These are phyloP conservation scores for Halichoerus grypus DNA, from an alignment of 2,113 vertebrate genomes.

Conservation along the genomic window DNA sequence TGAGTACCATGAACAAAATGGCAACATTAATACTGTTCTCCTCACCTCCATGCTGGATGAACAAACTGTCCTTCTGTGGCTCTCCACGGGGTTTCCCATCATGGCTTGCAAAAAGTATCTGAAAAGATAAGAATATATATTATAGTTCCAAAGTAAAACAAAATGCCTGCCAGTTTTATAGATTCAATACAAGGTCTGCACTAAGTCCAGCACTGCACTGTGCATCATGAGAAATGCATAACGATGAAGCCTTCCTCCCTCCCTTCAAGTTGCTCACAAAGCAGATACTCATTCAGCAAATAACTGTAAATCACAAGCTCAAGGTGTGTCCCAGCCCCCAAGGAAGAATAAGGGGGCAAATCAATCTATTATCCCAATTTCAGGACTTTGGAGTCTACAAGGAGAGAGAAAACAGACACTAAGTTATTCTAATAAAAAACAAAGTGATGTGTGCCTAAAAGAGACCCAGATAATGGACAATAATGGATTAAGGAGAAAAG, in stretches of 20 bases:
- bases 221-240: neutral
- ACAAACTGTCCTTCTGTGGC: neutral
- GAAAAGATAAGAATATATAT: neutral
- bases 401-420: neutral
- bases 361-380: neutral
- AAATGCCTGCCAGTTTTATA: neutral
- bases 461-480: neutral
- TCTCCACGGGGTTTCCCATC: neutral
- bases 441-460: neutral
- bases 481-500: neutral
- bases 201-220: neutral
- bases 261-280: neutral
- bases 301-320: neutral
- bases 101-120: constrained; percentile 21
- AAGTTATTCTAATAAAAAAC: neutral
- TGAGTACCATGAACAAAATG: neutral
- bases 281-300: neutral
- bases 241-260: neutral
- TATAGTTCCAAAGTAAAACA: neutral
- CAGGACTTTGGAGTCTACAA: neutral
- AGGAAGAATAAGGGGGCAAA: neutral
- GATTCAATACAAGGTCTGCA: neutral
- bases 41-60: neutral
- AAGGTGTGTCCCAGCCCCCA: neutral
- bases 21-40: neutral